A percentile compares a stretch with the other conserved stretches of the same genome.
Conservation (phyloP, 2,888 invertebrate genomes). For the Cosmia trapezina region DNA sequence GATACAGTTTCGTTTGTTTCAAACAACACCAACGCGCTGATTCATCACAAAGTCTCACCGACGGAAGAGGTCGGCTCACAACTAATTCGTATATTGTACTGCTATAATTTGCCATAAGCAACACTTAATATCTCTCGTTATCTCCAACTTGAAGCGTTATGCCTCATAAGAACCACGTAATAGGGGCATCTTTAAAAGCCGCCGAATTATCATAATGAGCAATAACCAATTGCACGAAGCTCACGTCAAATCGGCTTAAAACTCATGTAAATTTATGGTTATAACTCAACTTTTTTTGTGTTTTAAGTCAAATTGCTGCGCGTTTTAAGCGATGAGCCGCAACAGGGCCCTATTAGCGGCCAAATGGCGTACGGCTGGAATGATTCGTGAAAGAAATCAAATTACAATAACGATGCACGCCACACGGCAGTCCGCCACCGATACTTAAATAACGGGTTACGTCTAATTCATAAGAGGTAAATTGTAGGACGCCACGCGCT, state of each 20-base stretch:
- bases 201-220: conserved; percentile 86
- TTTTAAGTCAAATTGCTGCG: conserved; percentile 80
- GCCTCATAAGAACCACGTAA: conserved; percentile 74
- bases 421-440: conserved; percentile 78
- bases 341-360: conserved; percentile 81
- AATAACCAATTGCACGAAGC: conserved; percentile 87
- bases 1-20: conserved; percentile 73
- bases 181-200: conserved; percentile 72
- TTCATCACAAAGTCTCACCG: conserved; percentile 72
- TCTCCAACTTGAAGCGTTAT: conserved; percentile 69
- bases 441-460: conserved; percentile 87
- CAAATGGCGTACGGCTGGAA: conserved; percentile 82
- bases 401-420: conserved; percentile 89
- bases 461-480: conserved; percentile 88
- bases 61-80: conserved; percentile 58
- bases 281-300: conserved; percentile 75
- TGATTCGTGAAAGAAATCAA: conserved; percentile 86
- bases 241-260: conserved; percentile 82
- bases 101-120: conserved; percentile 77
- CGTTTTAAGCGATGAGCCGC: conserved; percentile 81
- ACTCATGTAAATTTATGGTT: conserved; percentile 81
- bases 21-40: conserved; percentile 74
- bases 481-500: conserved; percentile 86
- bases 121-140: conserved; percentile 76
- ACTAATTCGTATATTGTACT: conserved; percentile 67